Percentiles rank a stretch among this genome's conserved stretches.
These are phyloP conservation scores for Brotula barbata DNA, from an alignment of 2,797 vertebrate species.

Conservation along the genomic window DNA sequence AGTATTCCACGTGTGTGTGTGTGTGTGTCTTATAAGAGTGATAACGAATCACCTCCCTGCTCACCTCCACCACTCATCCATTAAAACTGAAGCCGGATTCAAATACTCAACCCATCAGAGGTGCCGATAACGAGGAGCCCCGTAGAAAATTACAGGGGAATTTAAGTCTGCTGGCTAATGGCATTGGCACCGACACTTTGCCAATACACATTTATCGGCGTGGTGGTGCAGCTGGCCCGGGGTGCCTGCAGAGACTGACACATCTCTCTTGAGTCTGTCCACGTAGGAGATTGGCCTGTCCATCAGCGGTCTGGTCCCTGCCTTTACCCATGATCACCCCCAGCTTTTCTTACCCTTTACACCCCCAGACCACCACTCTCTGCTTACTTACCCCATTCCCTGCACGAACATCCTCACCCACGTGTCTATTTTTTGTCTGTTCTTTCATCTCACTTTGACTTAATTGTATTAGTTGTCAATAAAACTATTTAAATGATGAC, in stretches of 20 bases:
- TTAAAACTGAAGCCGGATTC: constrained; percentile 75
- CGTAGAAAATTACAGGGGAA: constrained; percentile 78
- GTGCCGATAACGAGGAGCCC: constrained; percentile 77
- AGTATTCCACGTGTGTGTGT: constrained; percentile 5
- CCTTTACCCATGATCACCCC: constrained; percentile 74
- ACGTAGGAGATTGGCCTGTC: constrained; percentile 78
- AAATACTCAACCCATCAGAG: constrained; percentile 75
- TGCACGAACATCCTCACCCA: constrained; percentile 31
- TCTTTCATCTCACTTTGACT: constrained; percentile 26
- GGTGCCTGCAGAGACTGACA: constrained; percentile 75
- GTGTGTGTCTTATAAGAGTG: constrained; percentile 48
- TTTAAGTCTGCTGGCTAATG: constrained; percentile 74
- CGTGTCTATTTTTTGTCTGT: constrained; percentile 38
- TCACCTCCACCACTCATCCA: constrained; percentile 63
- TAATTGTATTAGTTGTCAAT: too few relatives aligned
- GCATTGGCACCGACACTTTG: constrained; percentile 72
- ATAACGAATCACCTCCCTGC: constrained; percentile 53
- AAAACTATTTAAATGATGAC: constrained; percentile 42
- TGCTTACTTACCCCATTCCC: neutral
- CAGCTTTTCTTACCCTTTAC: constrained; percentile 59
- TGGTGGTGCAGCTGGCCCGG: constrained; percentile 79
- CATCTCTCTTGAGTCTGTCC: constrained; percentile 75
- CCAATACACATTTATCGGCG: constrained; percentile 68
- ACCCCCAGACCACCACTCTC: neutral
- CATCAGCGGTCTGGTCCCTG: constrained; percentile 60